phyloP scores from a whole-genome alignment of 1,140 invertebrate genomes.

The Drosophila nannoptera region DNA sequence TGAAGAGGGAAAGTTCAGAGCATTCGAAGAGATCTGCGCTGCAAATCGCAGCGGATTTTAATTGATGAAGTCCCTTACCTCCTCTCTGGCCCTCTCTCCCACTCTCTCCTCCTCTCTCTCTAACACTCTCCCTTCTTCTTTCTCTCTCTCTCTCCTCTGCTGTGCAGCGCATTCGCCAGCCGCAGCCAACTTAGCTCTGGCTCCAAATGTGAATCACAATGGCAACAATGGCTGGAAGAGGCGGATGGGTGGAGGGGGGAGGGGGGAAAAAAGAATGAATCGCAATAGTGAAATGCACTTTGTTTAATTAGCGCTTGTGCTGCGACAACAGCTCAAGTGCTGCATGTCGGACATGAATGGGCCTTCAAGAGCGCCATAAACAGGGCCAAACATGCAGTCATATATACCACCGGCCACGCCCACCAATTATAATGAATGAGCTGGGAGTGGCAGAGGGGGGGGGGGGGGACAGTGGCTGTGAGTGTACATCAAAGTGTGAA shows the following conservation, averaged over 20 bases:
- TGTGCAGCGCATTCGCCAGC: constrained; percentile 24
- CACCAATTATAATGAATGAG: constrained; percentile 54
- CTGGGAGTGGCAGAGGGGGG: neutral
- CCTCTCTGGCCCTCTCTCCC: too few species aligned
- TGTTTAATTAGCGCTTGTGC: constrained; percentile 59
- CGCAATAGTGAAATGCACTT: constrained; percentile 23
- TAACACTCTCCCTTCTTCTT: too few species aligned
- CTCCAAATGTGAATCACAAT: too few species aligned
- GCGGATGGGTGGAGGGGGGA: too few species aligned
- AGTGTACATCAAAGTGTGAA: constrained; percentile 40
- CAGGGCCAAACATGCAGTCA: constrained; percentile 6
- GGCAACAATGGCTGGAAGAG: neutral
- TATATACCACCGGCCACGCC: constrained; percentile 25
- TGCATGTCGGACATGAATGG: constrained; percentile 55
- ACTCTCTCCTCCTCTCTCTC: too few species aligned
- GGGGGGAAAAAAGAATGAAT: constrained; percentile 2
- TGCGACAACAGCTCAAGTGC: constrained; percentile 32
- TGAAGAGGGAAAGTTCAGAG: too few species aligned
- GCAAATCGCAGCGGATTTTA: too few species aligned
- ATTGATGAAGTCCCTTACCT: too few species aligned
- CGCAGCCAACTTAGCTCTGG: constrained; percentile 11
- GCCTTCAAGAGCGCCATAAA: constrained; percentile 50
- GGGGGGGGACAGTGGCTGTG: constrained; percentile 28
- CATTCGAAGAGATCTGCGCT: too few species aligned
- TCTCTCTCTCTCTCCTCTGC: too few species aligned